These are phyloP conservation scores for Peromyscus attwateri DNA, from an alignment of 2,797 vertebrate species.

Conservation along the genomic window DNA sequence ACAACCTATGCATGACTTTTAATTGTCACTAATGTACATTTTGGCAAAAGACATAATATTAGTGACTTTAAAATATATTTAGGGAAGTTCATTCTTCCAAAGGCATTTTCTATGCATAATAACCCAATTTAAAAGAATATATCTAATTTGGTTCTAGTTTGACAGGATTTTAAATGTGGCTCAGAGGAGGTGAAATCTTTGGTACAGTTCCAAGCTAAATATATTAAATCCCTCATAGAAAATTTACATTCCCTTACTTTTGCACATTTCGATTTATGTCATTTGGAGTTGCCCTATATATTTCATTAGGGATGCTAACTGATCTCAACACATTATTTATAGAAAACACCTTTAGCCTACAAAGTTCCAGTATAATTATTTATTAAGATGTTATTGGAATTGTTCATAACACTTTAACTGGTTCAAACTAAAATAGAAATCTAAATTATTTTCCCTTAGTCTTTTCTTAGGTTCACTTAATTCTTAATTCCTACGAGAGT, in stretches of 20 bases:
- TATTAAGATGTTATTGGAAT: constrained; percentile 71
- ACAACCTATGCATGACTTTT: constrained; percentile 31
- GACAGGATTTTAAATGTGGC: constrained; percentile 68
- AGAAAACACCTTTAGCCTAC: constrained; percentile 71
- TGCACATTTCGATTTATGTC: constrained; percentile 63
- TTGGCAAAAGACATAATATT: constrained; percentile 43
- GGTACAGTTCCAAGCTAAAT: constrained; percentile 71
- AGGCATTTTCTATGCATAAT: background rate
- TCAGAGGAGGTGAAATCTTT: constrained; percentile 67
- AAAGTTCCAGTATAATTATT: constrained; percentile 69
- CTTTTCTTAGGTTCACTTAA: constrained; percentile 49
- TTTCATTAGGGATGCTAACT: constrained; percentile 78
- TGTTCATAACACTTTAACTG: constrained; percentile 60
- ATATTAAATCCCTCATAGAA: constrained; percentile 62
- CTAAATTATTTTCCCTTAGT: constrained; percentile 67
- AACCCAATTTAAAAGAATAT: constrained; percentile 64
- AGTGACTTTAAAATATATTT: constrained; percentile 50
- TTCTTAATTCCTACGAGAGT: constrained; percentile 47
- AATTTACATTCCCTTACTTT: constrained; percentile 63
- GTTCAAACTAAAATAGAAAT: constrained; percentile 69
- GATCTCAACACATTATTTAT: constrained; percentile 75
- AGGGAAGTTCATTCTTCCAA: constrained; percentile 35
- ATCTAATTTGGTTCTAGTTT: constrained; percentile 25
- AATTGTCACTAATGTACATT: constrained; percentile 73
- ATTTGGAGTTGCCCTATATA: constrained; percentile 61